phyloP scores from a whole-genome alignment of 1,140 invertebrate genomes.

The Pseudomyrmex cubaensis region DNA sequence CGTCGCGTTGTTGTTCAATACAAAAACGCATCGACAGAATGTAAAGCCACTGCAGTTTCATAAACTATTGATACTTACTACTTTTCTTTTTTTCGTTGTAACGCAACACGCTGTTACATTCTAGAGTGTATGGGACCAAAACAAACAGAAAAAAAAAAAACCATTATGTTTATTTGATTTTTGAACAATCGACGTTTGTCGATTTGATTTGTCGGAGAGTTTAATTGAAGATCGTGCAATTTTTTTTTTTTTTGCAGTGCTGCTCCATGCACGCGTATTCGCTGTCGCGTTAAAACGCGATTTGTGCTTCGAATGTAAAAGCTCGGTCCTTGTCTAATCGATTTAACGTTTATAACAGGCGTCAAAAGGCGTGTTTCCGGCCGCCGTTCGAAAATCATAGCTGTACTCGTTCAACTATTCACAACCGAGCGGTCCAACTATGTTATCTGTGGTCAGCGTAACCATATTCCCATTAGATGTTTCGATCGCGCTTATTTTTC shows the following conservation, averaged over 20 bases:
- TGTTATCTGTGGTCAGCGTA: constrained; percentile 59
- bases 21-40: constrained; percentile 20
- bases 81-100: background rate
- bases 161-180: constrained; percentile 1
- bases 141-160: background rate
- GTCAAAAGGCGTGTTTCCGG: constrained; percentile 48
- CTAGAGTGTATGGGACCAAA: background rate
- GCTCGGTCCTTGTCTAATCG: constrained; percentile 43
- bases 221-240: constrained; percentile 27
- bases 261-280: background rate
- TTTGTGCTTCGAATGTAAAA: constrained; percentile 33
- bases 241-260: constrained; percentile 19
- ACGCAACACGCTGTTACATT: background rate
- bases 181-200: background rate
- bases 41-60: constrained; percentile 9
- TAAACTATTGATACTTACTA: constrained; percentile 1
- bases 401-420: constrained; percentile 55
- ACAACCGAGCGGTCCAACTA: constrained; percentile 32
- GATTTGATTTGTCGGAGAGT: constrained; percentile 16
- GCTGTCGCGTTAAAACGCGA: constrained; percentile 30
- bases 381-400: constrained; percentile 40
- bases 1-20: constrained; percentile 22
- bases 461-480: constrained; percentile 42
- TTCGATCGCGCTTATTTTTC: constrained; percentile 56
- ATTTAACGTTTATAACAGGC: constrained; percentile 59